A percentile compares a stretch with the other conserved stretches of the same genome.
Conservation (phyloP, 2,888 invertebrate species). For the Aproaerema taeniolella region DNA sequence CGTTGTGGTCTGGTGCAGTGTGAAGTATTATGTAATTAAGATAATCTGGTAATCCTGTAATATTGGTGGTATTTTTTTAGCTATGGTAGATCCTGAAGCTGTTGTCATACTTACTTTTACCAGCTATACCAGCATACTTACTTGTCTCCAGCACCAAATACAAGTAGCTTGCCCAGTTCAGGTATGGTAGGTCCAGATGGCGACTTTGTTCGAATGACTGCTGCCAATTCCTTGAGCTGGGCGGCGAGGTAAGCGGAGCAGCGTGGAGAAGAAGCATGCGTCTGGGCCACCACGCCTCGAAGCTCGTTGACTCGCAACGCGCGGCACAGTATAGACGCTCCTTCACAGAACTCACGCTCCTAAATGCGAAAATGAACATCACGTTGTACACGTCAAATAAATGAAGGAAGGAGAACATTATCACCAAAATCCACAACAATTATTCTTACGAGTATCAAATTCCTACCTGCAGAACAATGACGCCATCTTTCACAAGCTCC, state of each 20-base stretch:
- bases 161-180: slow-evolving; percentile 59
- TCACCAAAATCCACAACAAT: no score
- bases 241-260: slow-evolving; percentile 88
- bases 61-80: no score
- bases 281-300: slow-evolving; percentile 86
- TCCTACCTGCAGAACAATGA: slow-evolving; percentile 65
- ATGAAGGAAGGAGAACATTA: no score
- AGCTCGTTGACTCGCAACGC: slow-evolving; percentile 81
- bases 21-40: no score
- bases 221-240: slow-evolving; percentile 59
- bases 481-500: slow-evolving; percentile 57
- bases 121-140: not conserved
- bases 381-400: no score
- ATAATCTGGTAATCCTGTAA: no score
- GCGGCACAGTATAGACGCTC: slow-evolving; percentile 85
- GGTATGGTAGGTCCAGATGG: slow-evolving; percentile 59
- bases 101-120: no score
- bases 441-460: no score
- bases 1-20: no score
- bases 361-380: slow-evolving; percentile 41
- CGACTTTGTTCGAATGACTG: slow-evolving; percentile 45
- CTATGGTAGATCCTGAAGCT: no score
- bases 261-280: slow-evolving; percentile 87
- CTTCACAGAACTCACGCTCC: slow-evolving; percentile 89
- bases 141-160: slow-evolving; percentile 73